These are phyloP conservation scores for Gallinago jamesoni DNA, from an alignment of 2,113 vertebrate species.

Conservation along the genomic window DNA sequence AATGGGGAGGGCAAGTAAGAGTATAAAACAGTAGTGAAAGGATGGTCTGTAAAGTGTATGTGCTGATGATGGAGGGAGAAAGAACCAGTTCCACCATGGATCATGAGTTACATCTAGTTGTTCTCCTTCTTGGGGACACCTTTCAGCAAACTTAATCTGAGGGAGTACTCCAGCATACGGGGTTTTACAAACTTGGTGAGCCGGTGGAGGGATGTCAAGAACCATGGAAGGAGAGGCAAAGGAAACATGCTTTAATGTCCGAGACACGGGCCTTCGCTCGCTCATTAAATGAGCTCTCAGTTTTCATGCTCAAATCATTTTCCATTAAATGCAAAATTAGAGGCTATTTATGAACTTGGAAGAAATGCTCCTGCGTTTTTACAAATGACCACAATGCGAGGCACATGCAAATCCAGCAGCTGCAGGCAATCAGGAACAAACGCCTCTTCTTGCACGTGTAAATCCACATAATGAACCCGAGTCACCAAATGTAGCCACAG, in stretches of 20 bases:
- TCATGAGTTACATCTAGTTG: not conserved
- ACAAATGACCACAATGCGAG: not conserved
- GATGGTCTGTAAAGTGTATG: not conserved
- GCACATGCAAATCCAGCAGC: not conserved
- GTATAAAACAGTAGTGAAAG: not conserved
- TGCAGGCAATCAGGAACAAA: not conserved
- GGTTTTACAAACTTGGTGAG: not conserved
- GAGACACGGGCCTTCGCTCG: not conserved
- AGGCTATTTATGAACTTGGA: not conserved
- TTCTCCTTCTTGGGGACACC: not conserved
- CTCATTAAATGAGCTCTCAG: not conserved
- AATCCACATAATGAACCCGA: not conserved
- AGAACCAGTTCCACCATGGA: not conserved
- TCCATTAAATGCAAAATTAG: not conserved
- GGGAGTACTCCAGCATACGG: not conserved
- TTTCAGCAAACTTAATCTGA: not conserved
- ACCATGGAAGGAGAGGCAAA: not conserved
- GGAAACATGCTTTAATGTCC: not conserved
- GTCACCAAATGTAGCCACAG: not conserved
- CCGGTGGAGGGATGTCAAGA: not conserved
- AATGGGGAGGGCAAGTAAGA: not conserved
- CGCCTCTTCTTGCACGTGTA: not conserved
- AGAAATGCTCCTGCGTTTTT: not conserved
- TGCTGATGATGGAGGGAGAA: not conserved
- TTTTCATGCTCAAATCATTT: not conserved